Conservation (phyloP, 2,797 vertebrate species). For the Rachycentron canadum region DNA sequence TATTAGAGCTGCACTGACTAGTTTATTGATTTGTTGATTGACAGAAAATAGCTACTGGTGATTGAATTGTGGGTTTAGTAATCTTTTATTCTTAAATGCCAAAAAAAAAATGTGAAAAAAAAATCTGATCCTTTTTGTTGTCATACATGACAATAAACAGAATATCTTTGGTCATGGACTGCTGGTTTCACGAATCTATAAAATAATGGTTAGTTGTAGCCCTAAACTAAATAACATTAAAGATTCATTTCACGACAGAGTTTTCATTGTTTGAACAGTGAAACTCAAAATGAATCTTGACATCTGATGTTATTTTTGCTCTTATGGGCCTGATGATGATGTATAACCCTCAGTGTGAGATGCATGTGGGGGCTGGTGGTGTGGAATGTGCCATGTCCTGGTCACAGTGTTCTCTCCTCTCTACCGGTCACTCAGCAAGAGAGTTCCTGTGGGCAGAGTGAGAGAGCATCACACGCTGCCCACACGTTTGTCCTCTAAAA, state of each 20-base stretch:
- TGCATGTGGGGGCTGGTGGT: conserved; percentile 76
- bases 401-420: conserved; percentile 81
- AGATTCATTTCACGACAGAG: background rate
- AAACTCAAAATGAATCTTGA: conserved; percentile 30
- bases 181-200: background rate
- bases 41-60: background rate
- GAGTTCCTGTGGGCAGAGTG: conserved; percentile 82
- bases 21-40: too few species aligned
- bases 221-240: background rate
- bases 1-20: too few species aligned
- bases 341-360: conserved; percentile 68
- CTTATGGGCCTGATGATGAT: conserved; percentile 66
- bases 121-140: background rate
- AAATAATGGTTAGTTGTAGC: background rate
- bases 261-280: conserved; percentile 7
- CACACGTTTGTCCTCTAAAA: conserved; percentile 81
- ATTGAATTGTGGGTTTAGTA: background rate
- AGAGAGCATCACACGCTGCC: conserved; percentile 82
- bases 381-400: conserved; percentile 79
- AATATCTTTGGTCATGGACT: background rate
- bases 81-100: background rate
- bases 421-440: conserved; percentile 81
- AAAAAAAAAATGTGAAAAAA: background rate
- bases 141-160: background rate
- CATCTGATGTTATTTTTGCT: conserved; percentile 66